Evolutionary conservation across 2,888 invertebrate species (phyloP), one percentile per base, ranked within the genome.

Genomic region (Philopedon plagiatum): DNA sequence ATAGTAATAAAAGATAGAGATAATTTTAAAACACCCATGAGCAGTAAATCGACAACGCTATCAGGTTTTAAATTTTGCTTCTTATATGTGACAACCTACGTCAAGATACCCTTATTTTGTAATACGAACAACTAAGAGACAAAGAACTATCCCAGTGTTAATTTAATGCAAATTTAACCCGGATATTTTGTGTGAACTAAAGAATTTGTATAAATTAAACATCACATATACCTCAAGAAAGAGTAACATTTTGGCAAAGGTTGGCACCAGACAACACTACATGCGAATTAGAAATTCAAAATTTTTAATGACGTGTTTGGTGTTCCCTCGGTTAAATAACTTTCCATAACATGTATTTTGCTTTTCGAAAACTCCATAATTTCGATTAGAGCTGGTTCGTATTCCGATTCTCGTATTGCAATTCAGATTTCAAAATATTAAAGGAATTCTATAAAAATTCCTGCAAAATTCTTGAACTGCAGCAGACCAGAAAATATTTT

Each of bases 41-140:
- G n/a, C n/a, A n/a, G n/a, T n/a, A n/a, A n/a, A n/a, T n/a, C n/a
- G n/a, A n/a, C n/a, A n/a, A n/a, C n/a, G n/a, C n/a, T n/a, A n/a
- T n/a, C n/a, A 84, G 81, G 79, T 82, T 81, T 81, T 79, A 78
- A 72, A 77, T 73, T 51, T 44, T 56, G 56, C 78, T 78, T 78
- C 79, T 80, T 76, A 77, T 74, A 75, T 15, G 79, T 81, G 80
- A 81, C 82, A 81, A 80, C 83, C 81, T 81, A 80, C 82, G 83
- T 83, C 81, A 81, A 80, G 80, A 75, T 69, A 56, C 60, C 57
- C 23, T 8, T 21, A 18, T 37, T 57, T 57, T 21, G 57, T 57
- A 21, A 37, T 37, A 8, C 21, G 5, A 21, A 34, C 8, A 32
- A 32, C 56, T 11, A 0, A 54, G n/a, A 11, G 2, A 32, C 8